phyloP scores from a whole-genome alignment of 1,140 invertebrate species.

The Phymorhynchus buccinoides region DNA sequence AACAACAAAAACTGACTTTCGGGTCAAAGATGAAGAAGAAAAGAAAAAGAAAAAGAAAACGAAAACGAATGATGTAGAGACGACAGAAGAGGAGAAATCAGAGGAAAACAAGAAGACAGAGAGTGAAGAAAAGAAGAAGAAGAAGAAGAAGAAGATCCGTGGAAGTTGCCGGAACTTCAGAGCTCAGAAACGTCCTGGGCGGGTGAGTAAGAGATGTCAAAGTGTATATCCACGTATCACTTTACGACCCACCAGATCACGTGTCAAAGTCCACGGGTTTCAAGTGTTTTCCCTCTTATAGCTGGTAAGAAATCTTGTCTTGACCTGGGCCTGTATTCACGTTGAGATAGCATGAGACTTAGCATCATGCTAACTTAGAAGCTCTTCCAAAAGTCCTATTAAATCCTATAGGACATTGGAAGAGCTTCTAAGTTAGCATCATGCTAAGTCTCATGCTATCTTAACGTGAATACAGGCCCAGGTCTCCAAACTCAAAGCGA shows the following conservation, averaged over 20 bases:
- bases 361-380: not conserved
- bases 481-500: no score
- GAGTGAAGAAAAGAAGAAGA: constrained; percentile 18
- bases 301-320: not conserved
- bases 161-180: constrained; percentile 60
- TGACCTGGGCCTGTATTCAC: no score
- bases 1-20: not conserved
- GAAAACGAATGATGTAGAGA: not conserved
- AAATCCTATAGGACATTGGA: no score
- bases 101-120: not conserved
- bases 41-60: not conserved
- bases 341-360: no score
- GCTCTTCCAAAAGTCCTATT: no score
- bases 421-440: no score
- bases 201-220: constrained; percentile 50
- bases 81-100: not conserved
- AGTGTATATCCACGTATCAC: not conserved
- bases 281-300: not conserved
- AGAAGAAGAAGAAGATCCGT: constrained; percentile 55
- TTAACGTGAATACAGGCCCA: no score
- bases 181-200: constrained; percentile 51
- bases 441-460: no score
- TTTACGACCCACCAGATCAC: no score
- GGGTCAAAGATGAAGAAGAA: not conserved
- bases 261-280: no score